Percentiles rank a stretch among this genome's conserved stretches.
Conservation (phyloP, 2,888 invertebrate species). For the Xestoiulus laeticollis region DNA sequence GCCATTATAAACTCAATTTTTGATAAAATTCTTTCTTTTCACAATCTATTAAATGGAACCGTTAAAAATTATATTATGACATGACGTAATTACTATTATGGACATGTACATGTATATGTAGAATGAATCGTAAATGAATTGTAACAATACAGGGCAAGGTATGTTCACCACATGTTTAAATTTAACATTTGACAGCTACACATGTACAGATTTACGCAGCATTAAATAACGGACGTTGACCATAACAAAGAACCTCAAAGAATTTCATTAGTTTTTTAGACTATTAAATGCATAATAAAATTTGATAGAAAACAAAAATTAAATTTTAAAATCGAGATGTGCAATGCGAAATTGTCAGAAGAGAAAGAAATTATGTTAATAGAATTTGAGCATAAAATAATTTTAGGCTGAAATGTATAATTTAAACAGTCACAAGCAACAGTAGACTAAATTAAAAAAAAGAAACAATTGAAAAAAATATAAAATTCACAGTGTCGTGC, state of each 20-base stretch:
- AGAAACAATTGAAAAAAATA: background rate
- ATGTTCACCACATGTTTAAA: background rate
- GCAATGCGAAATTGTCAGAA: background rate
- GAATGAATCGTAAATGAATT: too few relatives aligned
- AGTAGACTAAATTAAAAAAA: conserved; percentile 4
- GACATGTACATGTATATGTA: background rate
- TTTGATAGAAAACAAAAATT: background rate
- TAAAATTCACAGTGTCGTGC: background rate
- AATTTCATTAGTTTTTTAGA: background rate
- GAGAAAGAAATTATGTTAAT: background rate
- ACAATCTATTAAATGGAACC: too few relatives aligned
- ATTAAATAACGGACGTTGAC: background rate
- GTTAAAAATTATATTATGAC: too few relatives aligned
- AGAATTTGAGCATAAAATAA: background rate
- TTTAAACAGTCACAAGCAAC: background rate
- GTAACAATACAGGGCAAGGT: background rate
- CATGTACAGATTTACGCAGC: background rate
- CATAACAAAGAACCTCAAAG: background rate
- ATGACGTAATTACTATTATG: too few relatives aligned
- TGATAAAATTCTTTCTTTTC: too few relatives aligned
- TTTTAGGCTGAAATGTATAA: background rate
- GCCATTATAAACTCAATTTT: background rate
- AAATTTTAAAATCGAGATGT: background rate
- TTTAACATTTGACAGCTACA: background rate
- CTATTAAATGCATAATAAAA: background rate